A percentile compares a stretch with the other conserved stretches of the same genome.
Conservation (phyloP, 2,113 vertebrate species). For the Irena cyanogastra region DNA sequence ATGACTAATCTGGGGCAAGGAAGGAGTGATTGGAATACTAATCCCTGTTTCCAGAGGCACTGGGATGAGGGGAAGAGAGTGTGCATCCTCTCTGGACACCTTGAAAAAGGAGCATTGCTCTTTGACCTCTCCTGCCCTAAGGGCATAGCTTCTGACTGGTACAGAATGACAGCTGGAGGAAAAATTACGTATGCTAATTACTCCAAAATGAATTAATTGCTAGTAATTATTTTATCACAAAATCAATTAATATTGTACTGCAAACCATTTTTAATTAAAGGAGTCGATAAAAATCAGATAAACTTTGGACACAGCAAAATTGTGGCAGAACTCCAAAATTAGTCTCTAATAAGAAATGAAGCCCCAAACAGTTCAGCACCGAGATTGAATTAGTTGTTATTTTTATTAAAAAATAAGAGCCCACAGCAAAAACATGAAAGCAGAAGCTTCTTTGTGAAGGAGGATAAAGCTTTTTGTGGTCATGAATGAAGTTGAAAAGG, state of each 20-base stretch:
- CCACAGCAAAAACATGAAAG: not conserved
- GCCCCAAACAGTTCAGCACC: not conserved
- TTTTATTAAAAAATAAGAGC: constrained; percentile 29
- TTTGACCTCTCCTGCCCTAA: constrained; percentile 6
- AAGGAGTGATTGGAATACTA: not conserved
- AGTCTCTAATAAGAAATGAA: constrained; percentile 8
- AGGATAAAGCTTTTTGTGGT: not conserved
- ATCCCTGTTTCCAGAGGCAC: not conserved
- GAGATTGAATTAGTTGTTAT: constrained; percentile 33
- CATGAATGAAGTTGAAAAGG: not conserved
- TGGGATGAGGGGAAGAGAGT: not conserved
- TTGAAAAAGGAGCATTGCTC: not conserved
- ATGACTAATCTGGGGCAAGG: not conserved
- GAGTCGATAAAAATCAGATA: constrained; percentile 60
- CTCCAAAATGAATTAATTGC: constrained; percentile 57
- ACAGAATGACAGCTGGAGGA: not conserved
- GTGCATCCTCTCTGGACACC: not conserved
- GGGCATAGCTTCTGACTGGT: constrained; percentile 5
- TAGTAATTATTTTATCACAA: constrained; percentile 71
- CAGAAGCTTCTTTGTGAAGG: not conserved
- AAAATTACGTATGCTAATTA: constrained; percentile 52
- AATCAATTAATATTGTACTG: constrained; percentile 66
- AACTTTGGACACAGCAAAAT: constrained; percentile 41
- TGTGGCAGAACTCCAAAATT: constrained; percentile 43
- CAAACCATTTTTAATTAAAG: constrained; percentile 66